Evolutionary conservation across 2,888 invertebrate genomes (phyloP), one percentile per base, ranked within the genome.

Genomic region (Eucera pruinosa): DNA sequence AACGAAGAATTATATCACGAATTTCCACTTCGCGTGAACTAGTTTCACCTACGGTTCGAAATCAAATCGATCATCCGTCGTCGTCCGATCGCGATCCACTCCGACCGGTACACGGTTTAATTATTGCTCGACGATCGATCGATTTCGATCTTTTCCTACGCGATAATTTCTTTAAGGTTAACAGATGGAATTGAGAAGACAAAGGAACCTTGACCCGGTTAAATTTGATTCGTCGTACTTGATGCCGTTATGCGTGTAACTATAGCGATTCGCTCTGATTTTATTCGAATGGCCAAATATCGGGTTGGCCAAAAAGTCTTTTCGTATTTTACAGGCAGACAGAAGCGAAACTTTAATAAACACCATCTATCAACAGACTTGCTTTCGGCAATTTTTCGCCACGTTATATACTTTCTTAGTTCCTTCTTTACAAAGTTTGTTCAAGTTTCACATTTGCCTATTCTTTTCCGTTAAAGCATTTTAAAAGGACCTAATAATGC

Each of bases 1-100:
- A 65, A 75, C 65, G 18, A 18, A 20, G n/a, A 30, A 36, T 68
- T 36, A 5, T 30, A 43, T 41, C 68, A 2, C 20, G 52, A 27
- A 50, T 50, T 39, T 6, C 15, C 33, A 33, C 27, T 41, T 18
- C 6, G 18, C 13, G 9, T 0, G 1, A 13, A 33, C 23, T 23
- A 33, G 33, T 61, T 33, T 33, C n/a, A n/a, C 7, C 30, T 3
- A 25, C 9, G 1, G 57, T 27, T 33, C 13, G 18, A 18, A 48
- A 25, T 27, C 25, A 15, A n/a, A 27, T 43, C 54, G 64, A 64
- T 20, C 15, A 7, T n/a, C 20, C 13, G 20, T 27, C 2, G 15
- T 23, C n/a, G n/a, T n/a, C n/a, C n/a, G n/a, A n/a, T n/a, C n/a
- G n/a, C n/a, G n/a, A n/a, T n/a, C n/a, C n/a, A n/a, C n/a, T n/a